Base-by-base conservation (phyloP, 1,140 invertebrate genomes). In the Pomacea maculata region DNA sequence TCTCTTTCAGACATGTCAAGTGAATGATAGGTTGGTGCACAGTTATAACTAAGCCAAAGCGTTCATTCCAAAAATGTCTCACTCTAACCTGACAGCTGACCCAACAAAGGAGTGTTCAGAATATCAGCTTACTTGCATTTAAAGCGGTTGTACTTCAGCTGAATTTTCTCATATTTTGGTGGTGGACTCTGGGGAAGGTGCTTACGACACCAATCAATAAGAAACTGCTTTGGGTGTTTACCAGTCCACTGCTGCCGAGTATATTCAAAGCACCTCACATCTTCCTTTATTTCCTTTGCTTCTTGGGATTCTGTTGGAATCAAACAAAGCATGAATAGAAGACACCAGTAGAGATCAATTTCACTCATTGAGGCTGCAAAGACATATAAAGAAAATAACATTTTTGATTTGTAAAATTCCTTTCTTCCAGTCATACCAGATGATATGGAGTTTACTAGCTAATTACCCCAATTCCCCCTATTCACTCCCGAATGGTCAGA, bases 211-310 rank as follows among this genome's bases (percentile, higher is more conserved):
- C 90, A 91, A 81, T 91, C 90, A 74, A 87, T 90, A 0, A 91
- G 84, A 79, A 91, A 90, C 83, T 91, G 89, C 84, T 90, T 91
- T 4, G 90, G 90, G 21, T 89, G 90, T 80, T 91, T 91, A 0
- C 89, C 90, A 54, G 90, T 91, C 90, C 90, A 91, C 80, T 90
- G 89, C 71, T 90, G 88, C 64, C 88, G 80, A 54, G 90, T 91
- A 82, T 91, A 91, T 74, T 89, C 87, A 87, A 91, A 91, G 15
- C 81, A 82, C 29, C 88, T 68, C 5, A 86, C 80, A 77, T 86
- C 84, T 63, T 80, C 68, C 10, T 76, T 78, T 68, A 34, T 29
- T 25, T 21, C 57, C 68, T 74, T 61, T 78, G 65, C 77, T 75
- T 63, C 71, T 14, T n/a, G 67, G n/a, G 3, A 45, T 52, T 72